Evolutionary conservation across 2,113 vertebrate species (phyloP).

Genomic region (Rhodinocichla rosea): DNA sequence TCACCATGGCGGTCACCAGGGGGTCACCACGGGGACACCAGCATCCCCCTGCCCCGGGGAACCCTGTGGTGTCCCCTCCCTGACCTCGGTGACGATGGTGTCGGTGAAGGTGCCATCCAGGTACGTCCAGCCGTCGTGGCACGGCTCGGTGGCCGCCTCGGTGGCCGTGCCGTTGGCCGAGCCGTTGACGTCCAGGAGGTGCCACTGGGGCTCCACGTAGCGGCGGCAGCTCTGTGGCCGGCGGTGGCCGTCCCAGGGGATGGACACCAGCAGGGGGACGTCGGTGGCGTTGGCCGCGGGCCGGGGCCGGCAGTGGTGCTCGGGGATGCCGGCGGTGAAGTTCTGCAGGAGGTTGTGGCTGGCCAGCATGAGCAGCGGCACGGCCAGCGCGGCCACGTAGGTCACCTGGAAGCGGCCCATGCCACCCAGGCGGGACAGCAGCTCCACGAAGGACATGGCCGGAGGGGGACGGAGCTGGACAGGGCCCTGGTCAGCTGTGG

Average conservation of each 20-base stretch:
- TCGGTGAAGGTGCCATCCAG: neutral
- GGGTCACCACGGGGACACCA: neutral
- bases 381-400: constrained; percentile 68
- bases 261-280: neutral
- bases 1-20: neutral
- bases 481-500: rapidly evolving
- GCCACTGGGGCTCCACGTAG: constrained; percentile 29
- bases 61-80: neutral
- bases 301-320: neutral
- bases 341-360: constrained; percentile 90
- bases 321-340: constrained; percentile 73
- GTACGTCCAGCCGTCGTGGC: neutral
- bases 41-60: rapidly evolving
- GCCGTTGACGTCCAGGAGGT: neutral
- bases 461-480: neutral
- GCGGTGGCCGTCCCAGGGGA: neutral
- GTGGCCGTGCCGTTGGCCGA: neutral
- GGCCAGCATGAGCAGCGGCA: constrained; percentile 79
- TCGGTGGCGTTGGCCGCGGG: neutral
- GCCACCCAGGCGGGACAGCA: constrained; percentile 77
- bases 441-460: constrained; percentile 64
- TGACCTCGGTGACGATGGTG: neutral
- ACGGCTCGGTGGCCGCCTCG: neutral
- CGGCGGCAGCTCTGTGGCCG: constrained; percentile 52
- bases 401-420: constrained; percentile 81